Conservation (phyloP, 2,113 vertebrate species). For the Bubo blakistoni region DNA sequence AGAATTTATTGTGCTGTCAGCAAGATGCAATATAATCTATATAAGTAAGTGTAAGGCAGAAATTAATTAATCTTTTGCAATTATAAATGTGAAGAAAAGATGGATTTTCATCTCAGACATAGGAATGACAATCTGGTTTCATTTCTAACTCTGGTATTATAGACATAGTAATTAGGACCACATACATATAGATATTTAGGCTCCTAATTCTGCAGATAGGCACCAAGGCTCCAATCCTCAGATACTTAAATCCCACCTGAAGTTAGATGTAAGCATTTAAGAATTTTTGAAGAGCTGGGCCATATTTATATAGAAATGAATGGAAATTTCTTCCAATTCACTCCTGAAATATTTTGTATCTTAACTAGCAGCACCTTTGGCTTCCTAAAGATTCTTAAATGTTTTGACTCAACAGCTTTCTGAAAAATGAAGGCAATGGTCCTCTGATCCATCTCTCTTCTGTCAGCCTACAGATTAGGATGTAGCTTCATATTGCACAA, state of each 20-base stretch:
- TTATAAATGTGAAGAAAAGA: not conserved
- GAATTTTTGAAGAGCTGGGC: not conserved
- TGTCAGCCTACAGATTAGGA: not conserved
- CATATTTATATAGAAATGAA: not conserved
- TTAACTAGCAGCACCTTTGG: not conserved
- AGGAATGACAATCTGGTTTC: not conserved
- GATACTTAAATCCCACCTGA: not conserved
- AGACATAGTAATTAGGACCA: not conserved
- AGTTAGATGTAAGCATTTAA: not conserved
- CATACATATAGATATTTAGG: not conserved
- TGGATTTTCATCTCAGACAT: not conserved
- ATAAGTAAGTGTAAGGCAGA: not conserved
- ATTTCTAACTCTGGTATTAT: not conserved
- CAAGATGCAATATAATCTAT: not conserved
- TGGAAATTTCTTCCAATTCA: not conserved
- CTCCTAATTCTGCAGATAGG: not conserved
- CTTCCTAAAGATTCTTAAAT: not conserved
- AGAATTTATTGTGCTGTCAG: not conserved
- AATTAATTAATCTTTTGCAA: not conserved
- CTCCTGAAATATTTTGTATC: not conserved
- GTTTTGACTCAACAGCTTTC: not conserved
- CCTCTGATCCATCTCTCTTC: not conserved
- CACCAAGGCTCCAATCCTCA: not conserved
- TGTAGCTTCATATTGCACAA: not conserved
- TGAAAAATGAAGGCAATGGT: not conserved